Base-by-base conservation (phyloP, 1,140 invertebrate genomes). In the Dendroctonus valens region DNA sequence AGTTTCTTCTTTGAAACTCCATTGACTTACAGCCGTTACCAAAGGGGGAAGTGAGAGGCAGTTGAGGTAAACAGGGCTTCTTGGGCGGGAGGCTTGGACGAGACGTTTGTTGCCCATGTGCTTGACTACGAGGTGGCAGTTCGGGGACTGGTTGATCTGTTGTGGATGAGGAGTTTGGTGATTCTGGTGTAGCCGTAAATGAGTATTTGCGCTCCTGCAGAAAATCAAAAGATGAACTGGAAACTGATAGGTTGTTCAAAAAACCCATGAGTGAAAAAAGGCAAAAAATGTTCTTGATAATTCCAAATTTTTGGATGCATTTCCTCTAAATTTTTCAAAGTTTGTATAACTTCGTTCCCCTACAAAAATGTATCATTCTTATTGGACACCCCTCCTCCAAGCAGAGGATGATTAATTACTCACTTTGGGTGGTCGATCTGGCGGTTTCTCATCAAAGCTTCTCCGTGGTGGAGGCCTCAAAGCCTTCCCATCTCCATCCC, bases 1-100 rank as follows among this genome's bases (percentile, higher is more conserved):
- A 26, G 26, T 26, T 26, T 26, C 26, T 26, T 26, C 26, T 26
- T 26, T 26, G 26, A 26, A 26, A 11, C 26, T 46, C 3, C 5
- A 14, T 44, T 44, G 41, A 40, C 41, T 55, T 55, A 7, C 53
- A 42, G 11, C n/a, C 14, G 7, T 9, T 40, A 26, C 26, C 26
- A 26, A 26, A 26, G 26, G 26, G 26, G 26, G 26, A 26, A 26
- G 26, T 85, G 82, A 68, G 83, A 84, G 26, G 87, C 51, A 87
- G 84, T 7, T 87, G 87, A 65, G 89, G 88, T 67, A 90, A 74
- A 9, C 87, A 88, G 46, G 87, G 88, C 77, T 89, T 90, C 75
- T 86, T 85, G 39, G 86, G 85, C 11, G 85, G 84, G 72, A 86
- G 68, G 71, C 82, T 75, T 73, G 85, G 73, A 53, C 83, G 87